A percentile compares a stretch with the other conserved stretches of the same genome.
Conservation (phyloP, 2,888 invertebrate species). For the Willowsia nigromaculata region DNA sequence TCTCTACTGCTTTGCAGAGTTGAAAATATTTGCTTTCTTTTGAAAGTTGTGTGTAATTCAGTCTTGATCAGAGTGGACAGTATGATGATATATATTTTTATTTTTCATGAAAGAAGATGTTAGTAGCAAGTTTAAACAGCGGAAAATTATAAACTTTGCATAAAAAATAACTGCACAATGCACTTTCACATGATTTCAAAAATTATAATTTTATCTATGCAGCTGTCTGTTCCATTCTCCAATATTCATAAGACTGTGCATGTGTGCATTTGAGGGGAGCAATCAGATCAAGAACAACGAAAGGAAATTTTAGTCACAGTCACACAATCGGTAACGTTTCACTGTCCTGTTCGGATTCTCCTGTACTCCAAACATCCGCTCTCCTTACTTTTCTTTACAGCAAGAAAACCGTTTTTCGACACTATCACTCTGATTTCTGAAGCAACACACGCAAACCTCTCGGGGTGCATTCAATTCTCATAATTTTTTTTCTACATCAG, state of each 20-base stretch:
- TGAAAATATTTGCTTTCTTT: too few relatives aligned
- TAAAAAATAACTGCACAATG: slow-evolving; percentile 35
- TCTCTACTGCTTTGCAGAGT: too few relatives aligned
- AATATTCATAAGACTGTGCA: not conserved
- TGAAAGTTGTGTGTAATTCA: too few relatives aligned
- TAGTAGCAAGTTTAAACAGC: slow-evolving; percentile 1
- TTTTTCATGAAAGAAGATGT: not conserved
- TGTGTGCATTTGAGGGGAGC: not conserved
- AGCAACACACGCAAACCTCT: not conserved
- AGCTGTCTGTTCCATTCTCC: not conserved
- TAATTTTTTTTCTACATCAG: slow-evolving; percentile 21
- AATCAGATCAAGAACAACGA: slow-evolving; percentile 39
- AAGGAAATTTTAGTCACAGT: slow-evolving; percentile 31
- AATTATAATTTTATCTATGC: not conserved
- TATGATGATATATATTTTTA: slow-evolving; percentile 53
- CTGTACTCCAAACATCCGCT: slow-evolving; percentile 47
- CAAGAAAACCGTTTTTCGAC: slow-evolving; percentile 50
- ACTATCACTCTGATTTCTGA: not conserved
- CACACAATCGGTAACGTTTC: not conserved
- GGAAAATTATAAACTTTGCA: not conserved
- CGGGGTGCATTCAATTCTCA: slow-evolving; percentile 13
- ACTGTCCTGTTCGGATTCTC: not conserved
- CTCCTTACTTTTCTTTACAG: too few relatives aligned
- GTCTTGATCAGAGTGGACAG: not conserved
- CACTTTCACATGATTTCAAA: slow-evolving; percentile 30